Evolutionary conservation across 2,888 invertebrate genomes (phyloP).

Genomic region (Gymnosoma rotundatum): DNA sequence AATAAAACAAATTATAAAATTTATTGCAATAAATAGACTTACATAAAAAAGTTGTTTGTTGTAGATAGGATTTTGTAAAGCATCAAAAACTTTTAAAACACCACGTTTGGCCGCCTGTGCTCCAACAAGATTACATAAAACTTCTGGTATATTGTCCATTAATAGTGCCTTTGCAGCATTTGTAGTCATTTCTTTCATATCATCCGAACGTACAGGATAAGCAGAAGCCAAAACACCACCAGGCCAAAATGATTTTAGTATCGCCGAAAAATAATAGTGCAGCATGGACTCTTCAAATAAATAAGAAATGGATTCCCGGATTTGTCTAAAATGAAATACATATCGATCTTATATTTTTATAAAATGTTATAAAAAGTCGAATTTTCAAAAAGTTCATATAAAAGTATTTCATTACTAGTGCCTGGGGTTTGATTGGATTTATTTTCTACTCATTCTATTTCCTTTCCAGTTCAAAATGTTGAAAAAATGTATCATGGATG

Average conservation of each 20-base stretch:
- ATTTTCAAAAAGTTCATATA: no score
- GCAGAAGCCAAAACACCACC: constrained; percentile 87
- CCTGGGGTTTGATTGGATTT: no score
- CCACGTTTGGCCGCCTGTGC: constrained; percentile 92
- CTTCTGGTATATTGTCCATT: constrained; percentile 89
- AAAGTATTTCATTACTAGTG: no score
- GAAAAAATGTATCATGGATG: no score
- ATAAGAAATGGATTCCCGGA: constrained; percentile 93
- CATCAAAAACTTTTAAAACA: constrained; percentile 92
- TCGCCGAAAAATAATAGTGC: constrained; percentile 91
- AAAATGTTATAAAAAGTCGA: no score
- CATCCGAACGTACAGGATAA: constrained; percentile 83
- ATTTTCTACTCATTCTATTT: no score
- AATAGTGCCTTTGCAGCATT: constrained; percentile 85
- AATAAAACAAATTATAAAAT: neutral
- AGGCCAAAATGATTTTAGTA: constrained; percentile 95
- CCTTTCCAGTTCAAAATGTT: no score
- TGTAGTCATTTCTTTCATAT: constrained; percentile 87
- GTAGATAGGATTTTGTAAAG: constrained; percentile 91
- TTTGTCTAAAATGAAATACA: constrained; percentile 85
- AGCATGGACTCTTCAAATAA: constrained; percentile 95
- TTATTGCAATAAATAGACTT: constrained; percentile 81
- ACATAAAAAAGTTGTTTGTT: constrained; percentile 96
- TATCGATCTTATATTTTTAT: no score
- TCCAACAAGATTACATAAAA: constrained; percentile 92